Conservation (phyloP, 1,140 invertebrate genomes). For the Chlorops oryzae region DNA sequence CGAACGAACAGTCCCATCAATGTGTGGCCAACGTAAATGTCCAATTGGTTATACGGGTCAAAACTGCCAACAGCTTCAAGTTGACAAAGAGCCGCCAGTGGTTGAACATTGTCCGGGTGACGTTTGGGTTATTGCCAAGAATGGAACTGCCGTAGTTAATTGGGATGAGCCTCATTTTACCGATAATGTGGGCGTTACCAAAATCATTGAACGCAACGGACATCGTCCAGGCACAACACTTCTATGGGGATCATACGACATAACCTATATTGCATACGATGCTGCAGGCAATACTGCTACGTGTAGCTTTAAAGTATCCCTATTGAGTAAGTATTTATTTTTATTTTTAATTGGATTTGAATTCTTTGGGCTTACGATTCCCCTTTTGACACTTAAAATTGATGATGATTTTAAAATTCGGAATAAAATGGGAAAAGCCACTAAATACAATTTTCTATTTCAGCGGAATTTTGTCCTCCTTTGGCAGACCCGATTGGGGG, state of each 20-base stretch:
- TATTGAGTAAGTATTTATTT: conserved; percentile 64
- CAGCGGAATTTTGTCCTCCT: conserved; percentile 85
- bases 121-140: conserved; percentile 87
- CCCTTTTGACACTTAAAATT: background rate
- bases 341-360: background rate
- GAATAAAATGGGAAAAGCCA: background rate
- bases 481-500: conserved; percentile 84
- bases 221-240: conserved; percentile 86
- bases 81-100: conserved; percentile 79
- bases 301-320: conserved; percentile 90
- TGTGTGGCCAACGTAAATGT: conserved; percentile 82
- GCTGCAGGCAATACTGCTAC: conserved; percentile 82
- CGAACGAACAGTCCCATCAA: conserved; percentile 82
- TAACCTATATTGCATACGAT: conserved; percentile 91
- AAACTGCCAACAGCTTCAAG: conserved; percentile 76
- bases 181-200: conserved; percentile 76
- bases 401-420: background rate
- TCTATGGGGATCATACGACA: conserved; percentile 86
- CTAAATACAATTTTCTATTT: conserved; percentile 29
- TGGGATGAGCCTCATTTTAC: conserved; percentile 92
- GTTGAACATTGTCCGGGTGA: conserved; percentile 88
- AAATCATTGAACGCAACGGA: conserved; percentile 77
- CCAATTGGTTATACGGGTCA: conserved; percentile 75
- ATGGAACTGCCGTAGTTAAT: conserved; percentile 83
- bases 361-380: no score